A percentile compares a stretch with the other conserved stretches of the same genome.
These are phyloP conservation scores for Clarias laeviceps DNA, from an alignment of 2,797 vertebrate species.

Conservation along the genomic window DNA sequence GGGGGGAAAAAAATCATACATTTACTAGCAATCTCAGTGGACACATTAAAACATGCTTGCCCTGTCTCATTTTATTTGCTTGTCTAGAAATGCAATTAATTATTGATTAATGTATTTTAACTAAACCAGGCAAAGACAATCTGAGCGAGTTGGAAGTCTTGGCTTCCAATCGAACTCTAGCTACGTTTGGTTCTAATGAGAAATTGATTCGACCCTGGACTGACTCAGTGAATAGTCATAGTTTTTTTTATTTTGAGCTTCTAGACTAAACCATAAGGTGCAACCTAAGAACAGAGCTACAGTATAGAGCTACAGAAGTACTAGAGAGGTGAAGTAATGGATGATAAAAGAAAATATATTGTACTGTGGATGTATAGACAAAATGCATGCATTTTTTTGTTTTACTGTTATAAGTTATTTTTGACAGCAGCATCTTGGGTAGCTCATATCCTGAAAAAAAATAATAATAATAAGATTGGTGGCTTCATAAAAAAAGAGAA, in stretches of 20 bases:
- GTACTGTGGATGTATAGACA: background rate
- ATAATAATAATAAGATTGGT: background rate
- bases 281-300: background rate
- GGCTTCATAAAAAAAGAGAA: background rate
- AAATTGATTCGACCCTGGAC: background rate
- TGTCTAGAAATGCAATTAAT: background rate
- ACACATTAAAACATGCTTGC: background rate
- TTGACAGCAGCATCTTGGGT: background rate
- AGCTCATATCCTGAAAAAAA: background rate
- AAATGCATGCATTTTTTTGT: background rate
- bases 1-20: background rate
- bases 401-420: background rate
- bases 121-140: background rate
- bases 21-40: slow-evolving; percentile 1
- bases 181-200: background rate
- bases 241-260: background rate
- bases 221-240: background rate
- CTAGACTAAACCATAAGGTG: no score
- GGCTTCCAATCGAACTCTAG: background rate
- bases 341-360: background rate
- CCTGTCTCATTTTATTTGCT: slow-evolving; percentile 1
- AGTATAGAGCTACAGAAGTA: background rate
- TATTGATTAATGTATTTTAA: slow-evolving; percentile 8
- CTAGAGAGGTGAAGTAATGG: background rate
- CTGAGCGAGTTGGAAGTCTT: background rate